These are phyloP conservation scores for Acyrthosiphon pisum DNA, from an alignment of 1,140 invertebrate species.

Conservation along the genomic window DNA sequence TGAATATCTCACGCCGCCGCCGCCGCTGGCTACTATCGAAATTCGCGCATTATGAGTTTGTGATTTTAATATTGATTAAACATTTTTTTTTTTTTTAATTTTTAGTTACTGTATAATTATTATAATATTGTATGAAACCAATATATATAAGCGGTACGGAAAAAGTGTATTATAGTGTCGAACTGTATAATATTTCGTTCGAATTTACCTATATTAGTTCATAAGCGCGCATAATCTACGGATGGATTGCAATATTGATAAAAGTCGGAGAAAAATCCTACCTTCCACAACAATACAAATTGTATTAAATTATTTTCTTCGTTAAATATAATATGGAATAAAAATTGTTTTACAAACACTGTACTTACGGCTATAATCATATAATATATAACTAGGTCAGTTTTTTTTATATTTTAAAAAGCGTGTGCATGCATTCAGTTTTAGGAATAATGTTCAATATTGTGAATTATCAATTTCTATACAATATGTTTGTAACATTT, in stretches of 20 bases:
- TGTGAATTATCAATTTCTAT: too few relatives aligned
- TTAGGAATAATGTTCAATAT: background rate
- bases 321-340: background rate
- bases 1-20: conserved; percentile 4
- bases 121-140: too few relatives aligned
- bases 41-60: background rate
- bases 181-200: too few relatives aligned
- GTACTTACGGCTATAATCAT: too few relatives aligned
- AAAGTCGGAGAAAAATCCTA: background rate
- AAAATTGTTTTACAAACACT: background rate
- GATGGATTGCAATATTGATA: too few relatives aligned
- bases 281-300: background rate
- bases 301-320: background rate
- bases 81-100: background rate
- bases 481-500: background rate
- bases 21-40: background rate
- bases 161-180: too few relatives aligned
- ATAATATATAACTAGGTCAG: background rate
- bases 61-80: background rate
- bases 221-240: too few relatives aligned
- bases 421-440: background rate
- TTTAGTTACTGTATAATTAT: background rate
- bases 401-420: background rate
- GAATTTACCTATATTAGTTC: too few relatives aligned
- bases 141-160: too few relatives aligned